Conservation (phyloP, 2,797 vertebrate genomes). For the Xenops minutus region DNA sequence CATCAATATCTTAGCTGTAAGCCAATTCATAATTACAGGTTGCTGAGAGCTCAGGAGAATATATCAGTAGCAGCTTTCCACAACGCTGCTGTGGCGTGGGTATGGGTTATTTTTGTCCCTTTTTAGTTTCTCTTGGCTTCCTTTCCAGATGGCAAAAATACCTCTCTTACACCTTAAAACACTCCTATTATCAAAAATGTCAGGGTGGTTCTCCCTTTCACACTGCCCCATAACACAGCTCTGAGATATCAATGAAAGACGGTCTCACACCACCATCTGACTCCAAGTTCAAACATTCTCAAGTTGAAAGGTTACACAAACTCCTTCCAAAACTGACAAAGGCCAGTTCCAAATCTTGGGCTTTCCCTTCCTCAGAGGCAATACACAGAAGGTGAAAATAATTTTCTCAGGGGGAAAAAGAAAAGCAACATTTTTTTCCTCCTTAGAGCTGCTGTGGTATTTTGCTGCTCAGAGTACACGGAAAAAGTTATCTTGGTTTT, state of each 20-base stretch:
- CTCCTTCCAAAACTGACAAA: not conserved
- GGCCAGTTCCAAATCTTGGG: not conserved
- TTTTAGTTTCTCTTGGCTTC: not conserved
- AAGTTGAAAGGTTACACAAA: not conserved
- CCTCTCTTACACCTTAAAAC: not conserved
- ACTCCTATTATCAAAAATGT: not conserved
- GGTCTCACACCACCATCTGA: not conserved
- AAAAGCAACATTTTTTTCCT: not conserved
- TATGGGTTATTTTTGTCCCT: not conserved
- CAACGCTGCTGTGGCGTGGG: not conserved
- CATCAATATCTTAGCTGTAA: slow-evolving; percentile 35
- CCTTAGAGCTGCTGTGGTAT: not conserved
- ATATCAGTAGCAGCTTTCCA: not conserved
- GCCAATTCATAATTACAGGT: slow-evolving; percentile 47
- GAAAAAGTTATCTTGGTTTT: not conserved
- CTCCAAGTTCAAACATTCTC: not conserved
- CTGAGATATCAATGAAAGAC: not conserved
- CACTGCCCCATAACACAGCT: not conserved
- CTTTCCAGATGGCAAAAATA: slow-evolving; percentile 34
- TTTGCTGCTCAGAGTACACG: not conserved
- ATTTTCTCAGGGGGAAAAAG: not conserved
- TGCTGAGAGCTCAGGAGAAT: slow-evolving; percentile 19
- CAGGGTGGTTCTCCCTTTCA: not conserved
- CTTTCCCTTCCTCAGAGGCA: not conserved
- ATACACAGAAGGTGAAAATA: not conserved